Base-by-base conservation (phyloP, 2,888 invertebrate genomes). In the Glaucopsyche alexis region DNA sequence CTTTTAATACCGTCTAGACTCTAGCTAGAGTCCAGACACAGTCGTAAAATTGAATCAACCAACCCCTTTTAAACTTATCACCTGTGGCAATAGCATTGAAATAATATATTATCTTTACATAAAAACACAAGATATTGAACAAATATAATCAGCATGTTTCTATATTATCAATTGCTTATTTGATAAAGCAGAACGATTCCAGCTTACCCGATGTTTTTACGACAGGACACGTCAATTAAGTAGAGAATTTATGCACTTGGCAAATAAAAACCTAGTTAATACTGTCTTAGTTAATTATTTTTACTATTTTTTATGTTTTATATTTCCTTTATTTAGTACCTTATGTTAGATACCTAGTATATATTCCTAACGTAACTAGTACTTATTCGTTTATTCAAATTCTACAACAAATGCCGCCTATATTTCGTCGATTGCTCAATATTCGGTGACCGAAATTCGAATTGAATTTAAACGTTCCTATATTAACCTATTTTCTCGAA, bases 31-130 rank as follows among this genome's bases (percentile, higher is more conserved):
- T 60, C 60, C 29, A 60, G 60, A 60, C 29, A 6, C 7, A 13
- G 60, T 60, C 29, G 29, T 60, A 60, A 55, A 60, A 60, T 29
- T 29, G 13, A 60, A 38, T 29, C 67, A 9, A 42, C 16, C 45
- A 9, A 42, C 16, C 16, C 67, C 67, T 67, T 67, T 66, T 67
- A 67, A 67, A 67, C 45, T 45, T 45, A 67, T 67, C 67, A 67
- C 45, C 7, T 42, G 16, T 45, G 16, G 55, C 14, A 60, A 60
- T 19, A 11, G 60, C 60, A 60, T 55, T 55, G 60, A 60, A 16
- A 67, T 67, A 9, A 45, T 42, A 42, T n/a, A 45, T 67, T 67
- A 67, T 67, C 67, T 67, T n/a, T 67, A 45, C 45, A 42, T 42
- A 42, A 67, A 67, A 67, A 60, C 29, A 60, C 60, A 60, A 29